phyloP scores from a whole-genome alignment of 1,140 invertebrate species.

The Stegodyphus dumicola region DNA sequence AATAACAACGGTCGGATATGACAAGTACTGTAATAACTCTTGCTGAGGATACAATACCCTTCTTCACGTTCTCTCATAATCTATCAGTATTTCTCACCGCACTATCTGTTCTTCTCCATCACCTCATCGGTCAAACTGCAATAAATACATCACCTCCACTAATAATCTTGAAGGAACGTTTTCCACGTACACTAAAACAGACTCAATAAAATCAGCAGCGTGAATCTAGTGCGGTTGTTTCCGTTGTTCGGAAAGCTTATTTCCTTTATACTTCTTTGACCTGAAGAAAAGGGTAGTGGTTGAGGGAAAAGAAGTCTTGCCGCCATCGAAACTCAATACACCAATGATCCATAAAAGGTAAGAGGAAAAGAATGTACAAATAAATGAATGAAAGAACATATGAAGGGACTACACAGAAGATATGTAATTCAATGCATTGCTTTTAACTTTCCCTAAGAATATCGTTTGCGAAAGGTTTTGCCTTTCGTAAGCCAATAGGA shows the following conservation, averaged over 20 bases:
- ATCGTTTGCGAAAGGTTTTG: no score
- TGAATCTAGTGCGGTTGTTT: no score
- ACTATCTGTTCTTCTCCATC: neutral
- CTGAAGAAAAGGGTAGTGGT: neutral
- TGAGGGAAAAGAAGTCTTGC: neutral
- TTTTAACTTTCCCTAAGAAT: no score
- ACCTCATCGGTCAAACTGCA: neutral
- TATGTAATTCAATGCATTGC: no score
- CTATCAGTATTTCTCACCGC: no score
- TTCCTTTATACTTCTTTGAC: neutral
- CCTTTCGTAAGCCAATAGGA: no score
- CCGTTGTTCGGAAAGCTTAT: no score
- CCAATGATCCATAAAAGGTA: constrained; percentile 6
- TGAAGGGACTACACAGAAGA: neutral
- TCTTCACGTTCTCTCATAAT: no score
- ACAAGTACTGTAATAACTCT: no score
- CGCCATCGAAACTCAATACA: constrained; percentile 22
- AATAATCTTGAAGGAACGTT: neutral
- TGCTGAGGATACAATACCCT: neutral
- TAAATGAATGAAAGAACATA: constrained; percentile 19
- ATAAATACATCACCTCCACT: neutral
- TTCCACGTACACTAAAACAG: neutral
- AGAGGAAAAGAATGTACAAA: neutral
- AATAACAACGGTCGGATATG: no score
- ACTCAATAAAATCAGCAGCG: neutral